phyloP scores from a whole-genome alignment of 1,140 invertebrate species.

The Tetramorium alpestre region DNA sequence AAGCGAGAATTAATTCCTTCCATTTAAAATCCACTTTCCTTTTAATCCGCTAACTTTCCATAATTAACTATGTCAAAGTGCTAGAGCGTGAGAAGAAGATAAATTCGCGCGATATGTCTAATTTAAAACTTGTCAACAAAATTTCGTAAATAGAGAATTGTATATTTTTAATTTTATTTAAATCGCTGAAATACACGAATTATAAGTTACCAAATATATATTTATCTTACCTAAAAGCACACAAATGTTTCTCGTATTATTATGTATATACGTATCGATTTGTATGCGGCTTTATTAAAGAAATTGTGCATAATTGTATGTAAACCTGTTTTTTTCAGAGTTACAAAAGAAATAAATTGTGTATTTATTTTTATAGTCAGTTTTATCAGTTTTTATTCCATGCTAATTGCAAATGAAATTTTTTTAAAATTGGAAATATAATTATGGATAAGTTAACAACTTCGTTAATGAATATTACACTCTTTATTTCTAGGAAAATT shows the following conservation, averaged over 20 bases:
- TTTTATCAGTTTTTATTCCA: background rate
- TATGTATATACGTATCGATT: constrained; percentile 19
- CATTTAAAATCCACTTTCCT: background rate
- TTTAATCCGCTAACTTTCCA: background rate
- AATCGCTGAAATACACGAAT: background rate
- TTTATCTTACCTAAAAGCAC: background rate
- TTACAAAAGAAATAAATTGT: constrained; percentile 59
- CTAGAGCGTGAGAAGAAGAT: background rate
- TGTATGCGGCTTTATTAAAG: background rate
- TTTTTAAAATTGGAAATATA: background rate
- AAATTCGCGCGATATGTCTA: background rate
- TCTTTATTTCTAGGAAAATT: background rate
- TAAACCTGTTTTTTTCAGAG: background rate
- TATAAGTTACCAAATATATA: background rate
- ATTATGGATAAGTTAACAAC: background rate
- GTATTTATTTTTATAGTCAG: constrained; percentile 51
- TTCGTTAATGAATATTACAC: background rate
- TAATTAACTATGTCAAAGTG: background rate
- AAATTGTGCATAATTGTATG: background rate
- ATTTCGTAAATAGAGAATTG: background rate
- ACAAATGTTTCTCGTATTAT: background rate
- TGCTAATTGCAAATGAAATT: background rate
- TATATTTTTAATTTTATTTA: background rate
- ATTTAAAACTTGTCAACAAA: background rate
- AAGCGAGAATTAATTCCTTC: background rate